These are phyloP conservation scores for Oscheius myriophilus DNA, from an alignment of 2,888 invertebrate species.

Conservation along the genomic window DNA sequence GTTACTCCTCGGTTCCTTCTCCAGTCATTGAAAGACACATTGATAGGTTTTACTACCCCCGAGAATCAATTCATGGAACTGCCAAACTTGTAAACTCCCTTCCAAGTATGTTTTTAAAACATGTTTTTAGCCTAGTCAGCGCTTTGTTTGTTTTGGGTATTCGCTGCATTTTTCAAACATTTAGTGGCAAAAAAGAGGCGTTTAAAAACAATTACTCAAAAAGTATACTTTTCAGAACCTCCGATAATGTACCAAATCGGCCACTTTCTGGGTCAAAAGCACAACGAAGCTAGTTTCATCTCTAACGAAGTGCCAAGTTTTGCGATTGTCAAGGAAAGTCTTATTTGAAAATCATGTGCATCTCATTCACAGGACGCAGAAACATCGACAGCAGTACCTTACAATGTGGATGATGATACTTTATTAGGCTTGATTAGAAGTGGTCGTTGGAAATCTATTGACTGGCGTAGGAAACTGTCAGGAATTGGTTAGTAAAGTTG, in stretches of 20 bases:
- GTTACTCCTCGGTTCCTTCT: no score
- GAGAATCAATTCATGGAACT: no score
- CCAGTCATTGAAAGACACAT: no score
- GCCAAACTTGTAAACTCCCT: constrained; percentile 2
- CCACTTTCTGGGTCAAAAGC: background rate
- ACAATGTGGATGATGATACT: constrained; percentile 15
- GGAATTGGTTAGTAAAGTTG: constrained; percentile 14
- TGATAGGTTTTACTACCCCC: no score
- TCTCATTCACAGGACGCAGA: background rate
- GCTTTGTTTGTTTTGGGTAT: no score
- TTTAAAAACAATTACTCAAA: no score
- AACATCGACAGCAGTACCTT: background rate
- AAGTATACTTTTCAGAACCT: constrained; percentile 3
- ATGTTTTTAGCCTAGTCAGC: background rate
- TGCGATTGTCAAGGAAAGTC: constrained; percentile 10
- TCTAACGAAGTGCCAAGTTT: constrained; percentile 7
- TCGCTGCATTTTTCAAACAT: no score
- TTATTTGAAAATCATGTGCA: background rate
- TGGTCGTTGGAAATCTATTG: constrained; percentile 22
- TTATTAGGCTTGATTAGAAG: constrained; percentile 19
- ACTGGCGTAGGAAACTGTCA: constrained; percentile 25
- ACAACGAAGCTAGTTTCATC: background rate
- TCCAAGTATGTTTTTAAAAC: constrained; percentile 1
- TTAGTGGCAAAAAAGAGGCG: no score
- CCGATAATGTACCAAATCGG: constrained; percentile 4